Base-by-base conservation (phyloP, 1,140 invertebrate genomes). In the Cydia strobilella region DNA sequence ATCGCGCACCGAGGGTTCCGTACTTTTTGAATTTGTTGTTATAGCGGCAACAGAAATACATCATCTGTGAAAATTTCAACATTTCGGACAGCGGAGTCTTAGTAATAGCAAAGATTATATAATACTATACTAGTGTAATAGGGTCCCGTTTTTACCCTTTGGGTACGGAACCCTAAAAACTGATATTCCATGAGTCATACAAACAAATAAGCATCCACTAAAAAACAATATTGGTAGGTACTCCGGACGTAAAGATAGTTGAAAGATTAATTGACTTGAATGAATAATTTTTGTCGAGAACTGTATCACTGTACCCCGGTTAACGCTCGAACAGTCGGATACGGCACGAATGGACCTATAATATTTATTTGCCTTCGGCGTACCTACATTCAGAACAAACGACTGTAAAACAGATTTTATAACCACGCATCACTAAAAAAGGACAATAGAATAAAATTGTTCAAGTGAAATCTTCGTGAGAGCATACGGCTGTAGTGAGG, bases 381-480 rank as follows among this genome's bases (percentile, higher is more conserved):
- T 12, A 10, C 7, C 2, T 12, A 10, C 7, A 18, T 59, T 59
- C n/a, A 59, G 9, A 23, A 23, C 54, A 54, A 48, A 48, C 48
- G 48, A n/a, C 48, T 18, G n/a, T 51, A 51, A 51, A 51, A 51
- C 48, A 18, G 48, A 59, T 59, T 59, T 23, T 45, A 45, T 45
- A 45, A 45, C 42, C 42, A 45, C 54, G 6, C 54, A 23, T 59
- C 20, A 59, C 20, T 39, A 31, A 45, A 66, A 75, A 66, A n/a
- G 42, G 39, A 48, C 31, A 77, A 69, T 69, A 39, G 27, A 73
- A 76, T 76, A 79, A 76, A 81, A 76, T 74, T 73, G 65, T 76
- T 66, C 35, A 76, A 76, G 79, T 80, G 79, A 80, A 81, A 81
- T 80, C 74, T 75, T 73, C 77, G 75, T 81, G 69, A 73, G 75